Conservation (phyloP, 2,113 vertebrate genomes). For the Tursiops truncatus region DNA sequence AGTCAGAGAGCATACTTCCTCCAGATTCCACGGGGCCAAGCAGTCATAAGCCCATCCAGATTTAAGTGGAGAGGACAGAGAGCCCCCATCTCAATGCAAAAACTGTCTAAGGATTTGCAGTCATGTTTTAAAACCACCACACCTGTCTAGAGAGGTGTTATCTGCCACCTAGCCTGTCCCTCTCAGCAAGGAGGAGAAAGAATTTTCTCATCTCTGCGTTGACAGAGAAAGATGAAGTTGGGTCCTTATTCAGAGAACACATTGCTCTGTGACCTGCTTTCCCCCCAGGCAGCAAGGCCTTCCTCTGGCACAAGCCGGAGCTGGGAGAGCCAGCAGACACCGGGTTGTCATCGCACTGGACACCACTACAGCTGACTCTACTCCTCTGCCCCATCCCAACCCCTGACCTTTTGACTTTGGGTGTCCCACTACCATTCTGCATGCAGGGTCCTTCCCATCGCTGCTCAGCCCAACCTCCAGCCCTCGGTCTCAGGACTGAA, state of each 20-base stretch:
- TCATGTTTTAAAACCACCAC: background rate
- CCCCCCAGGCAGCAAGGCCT: background rate
- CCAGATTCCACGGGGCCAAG: background rate
- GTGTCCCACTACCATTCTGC: background rate
- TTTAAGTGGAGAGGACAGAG: background rate
- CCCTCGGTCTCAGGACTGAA: background rate
- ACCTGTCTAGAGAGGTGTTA: background rate
- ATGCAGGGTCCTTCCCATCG: accelerated
- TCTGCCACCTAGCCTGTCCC: background rate
- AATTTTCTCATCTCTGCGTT: background rate
- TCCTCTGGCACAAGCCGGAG: background rate
- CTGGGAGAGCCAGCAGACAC: background rate
- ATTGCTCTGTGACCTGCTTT: background rate
- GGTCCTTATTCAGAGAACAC: background rate
- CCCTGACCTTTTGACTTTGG: slow-evolving; percentile 2
- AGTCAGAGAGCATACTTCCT: background rate
- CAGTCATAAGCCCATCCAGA: background rate
- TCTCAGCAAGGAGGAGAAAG: background rate
- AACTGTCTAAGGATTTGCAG: background rate
- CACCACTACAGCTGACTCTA: background rate
- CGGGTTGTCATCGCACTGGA: background rate
- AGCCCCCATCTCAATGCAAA: background rate
- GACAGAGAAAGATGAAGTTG: background rate
- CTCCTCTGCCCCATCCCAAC: background rate
- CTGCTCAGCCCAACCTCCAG: background rate